Base-by-base conservation (phyloP, 2,888 invertebrate species). In the Drosophila formosana region DNA sequence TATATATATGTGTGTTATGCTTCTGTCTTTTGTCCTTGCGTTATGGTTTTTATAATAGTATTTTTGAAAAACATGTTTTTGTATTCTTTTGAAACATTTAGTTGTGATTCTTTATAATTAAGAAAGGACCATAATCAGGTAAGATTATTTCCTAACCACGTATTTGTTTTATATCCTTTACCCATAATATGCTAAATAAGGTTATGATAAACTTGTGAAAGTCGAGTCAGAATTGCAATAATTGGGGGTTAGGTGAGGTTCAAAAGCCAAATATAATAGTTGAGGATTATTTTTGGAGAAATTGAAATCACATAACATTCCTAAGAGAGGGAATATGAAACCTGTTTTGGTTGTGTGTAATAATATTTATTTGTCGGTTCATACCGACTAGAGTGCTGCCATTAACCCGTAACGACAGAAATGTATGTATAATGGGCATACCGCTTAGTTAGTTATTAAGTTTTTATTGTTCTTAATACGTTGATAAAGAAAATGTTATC, bases 21-120 rank as follows among this genome's bases (percentile, higher is more conserved):
- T 58, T 56, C 6, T 66, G 58, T 78, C 68, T 75, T 68, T 68
- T 61, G 84, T 87, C 82, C 37, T 52, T 46, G 75, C 66, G 26
- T 64, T 68, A 26, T 51, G 60, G 58, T 60, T 25, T 62, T 43
- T 55, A 47, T 45, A 30, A 37, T 53, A 47, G 60, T 51, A 52
- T 43, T 41, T 57, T 50, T 41, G 11, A 25, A 1, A 25, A 56
- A 28, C 18, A 43, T 34, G 49, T 34, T 9, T 23, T 47, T 28
- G 50, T 57, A 32, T 34, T 46, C 61, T 39, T 53, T 41, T 18
- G 28, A 23, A 50, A 28, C 6, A 51, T 32, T 37, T 11, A 56
- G 25, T 45, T 41, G 45, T 57, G 50, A 47, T 45, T 50, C 56
- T 39, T 56, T 25, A 34, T 55, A 23, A 75, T 50, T 58, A 43